phyloP scores from a whole-genome alignment of 2,888 invertebrate species.

The Vanessa cardui region DNA sequence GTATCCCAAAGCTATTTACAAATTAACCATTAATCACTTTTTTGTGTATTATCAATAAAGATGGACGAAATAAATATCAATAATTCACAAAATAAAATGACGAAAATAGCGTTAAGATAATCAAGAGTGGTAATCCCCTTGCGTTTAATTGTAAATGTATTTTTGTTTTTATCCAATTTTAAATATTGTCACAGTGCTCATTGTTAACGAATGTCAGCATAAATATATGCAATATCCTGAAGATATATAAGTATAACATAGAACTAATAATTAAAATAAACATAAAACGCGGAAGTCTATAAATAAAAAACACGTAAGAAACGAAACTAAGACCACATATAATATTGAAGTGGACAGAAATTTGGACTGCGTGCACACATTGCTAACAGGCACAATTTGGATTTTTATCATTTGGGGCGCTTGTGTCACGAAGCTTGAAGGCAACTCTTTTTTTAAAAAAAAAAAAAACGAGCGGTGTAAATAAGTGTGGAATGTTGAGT shows the following conservation, averaged over 20 bases:
- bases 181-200: slow-evolving; percentile 10
- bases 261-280: slow-evolving; percentile 61
- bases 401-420: slow-evolving; percentile 56
- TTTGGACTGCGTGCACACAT: slow-evolving; percentile 79
- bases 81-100: slow-evolving; percentile 49
- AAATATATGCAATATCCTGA: slow-evolving; percentile 7
- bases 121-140: slow-evolving; percentile 53
- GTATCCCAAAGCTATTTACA: slow-evolving; percentile 59
- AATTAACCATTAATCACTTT: slow-evolving; percentile 34
- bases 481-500: slow-evolving; percentile 70
- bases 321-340: slow-evolving; percentile 78
- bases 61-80: slow-evolving; percentile 44
- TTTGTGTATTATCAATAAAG: slow-evolving; percentile 52
- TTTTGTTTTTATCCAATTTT: slow-evolving; percentile 1
- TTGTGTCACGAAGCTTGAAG: slow-evolving; percentile 63
- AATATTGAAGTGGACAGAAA: slow-evolving; percentile 78
- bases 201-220: not conserved
- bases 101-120: slow-evolving; percentile 45
- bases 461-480: slow-evolving; percentile 53
- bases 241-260: slow-evolving; percentile 56
- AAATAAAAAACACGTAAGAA: slow-evolving; percentile 60
- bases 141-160: slow-evolving; percentile 49
- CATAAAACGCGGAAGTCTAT: slow-evolving; percentile 65
- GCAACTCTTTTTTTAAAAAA: slow-evolving; percentile 28
- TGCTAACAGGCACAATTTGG: slow-evolving; percentile 76